Conservation (phyloP, 2,113 vertebrate genomes). For the Daboia siamensis region DNA sequence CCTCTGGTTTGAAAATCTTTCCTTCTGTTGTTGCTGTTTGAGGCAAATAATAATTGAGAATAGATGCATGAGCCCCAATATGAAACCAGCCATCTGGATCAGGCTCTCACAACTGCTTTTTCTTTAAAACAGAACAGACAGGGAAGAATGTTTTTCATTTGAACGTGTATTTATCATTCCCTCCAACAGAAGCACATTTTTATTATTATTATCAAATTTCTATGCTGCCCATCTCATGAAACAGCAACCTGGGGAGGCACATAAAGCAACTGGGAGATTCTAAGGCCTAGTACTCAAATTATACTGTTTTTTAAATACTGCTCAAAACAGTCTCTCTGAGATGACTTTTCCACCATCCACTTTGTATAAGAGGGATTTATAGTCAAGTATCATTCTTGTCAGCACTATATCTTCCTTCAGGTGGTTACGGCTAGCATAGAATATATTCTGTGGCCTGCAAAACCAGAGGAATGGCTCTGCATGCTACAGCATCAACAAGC, state of each 20-base stretch:
- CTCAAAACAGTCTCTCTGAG: background rate
- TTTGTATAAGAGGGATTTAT: background rate
- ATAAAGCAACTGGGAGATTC: background rate
- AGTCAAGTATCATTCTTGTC: background rate
- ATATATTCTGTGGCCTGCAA: background rate
- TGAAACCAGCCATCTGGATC: background rate
- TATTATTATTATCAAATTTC: background rate
- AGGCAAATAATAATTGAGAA: background rate
- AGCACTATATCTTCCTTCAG: background rate
- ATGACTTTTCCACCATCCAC: background rate
- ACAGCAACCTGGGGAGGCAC: background rate
- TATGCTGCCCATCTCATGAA: background rate
- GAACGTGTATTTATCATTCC: background rate
- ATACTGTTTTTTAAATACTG: background rate
- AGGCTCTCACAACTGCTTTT: background rate
- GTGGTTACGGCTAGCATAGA: background rate
- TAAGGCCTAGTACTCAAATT: background rate
- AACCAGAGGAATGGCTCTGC: background rate
- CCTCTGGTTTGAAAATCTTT: background rate
- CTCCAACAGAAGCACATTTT: background rate
- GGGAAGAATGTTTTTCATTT: background rate
- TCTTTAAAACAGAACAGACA: background rate
- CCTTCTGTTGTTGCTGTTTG: background rate
- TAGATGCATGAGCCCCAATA: background rate
- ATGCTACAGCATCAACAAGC: constrained; percentile 13